Evolutionary conservation across 2,888 invertebrate genomes (phyloP).

Genomic region (Podotricha telesiphe): DNA sequence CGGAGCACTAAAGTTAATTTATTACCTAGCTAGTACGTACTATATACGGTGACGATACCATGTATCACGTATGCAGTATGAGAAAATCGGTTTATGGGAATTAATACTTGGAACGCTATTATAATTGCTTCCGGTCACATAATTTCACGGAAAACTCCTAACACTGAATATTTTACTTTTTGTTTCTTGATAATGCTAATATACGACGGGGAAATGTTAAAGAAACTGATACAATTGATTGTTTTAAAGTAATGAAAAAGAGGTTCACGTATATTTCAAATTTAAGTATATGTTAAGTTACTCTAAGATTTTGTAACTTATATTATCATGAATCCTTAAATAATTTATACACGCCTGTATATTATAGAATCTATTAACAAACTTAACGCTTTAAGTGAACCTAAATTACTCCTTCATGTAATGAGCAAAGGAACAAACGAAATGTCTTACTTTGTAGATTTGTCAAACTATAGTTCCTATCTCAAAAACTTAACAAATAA

Average conservation of each 20-base stretch:
- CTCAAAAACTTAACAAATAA: too few relatives aligned
- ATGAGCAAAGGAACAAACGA: too few relatives aligned
- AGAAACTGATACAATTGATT: not conserved
- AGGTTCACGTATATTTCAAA: not conserved
- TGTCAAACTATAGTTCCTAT: too few relatives aligned
- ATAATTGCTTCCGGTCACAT: constrained; percentile 76
- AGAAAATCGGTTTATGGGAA: constrained; percentile 69
- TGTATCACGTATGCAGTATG: constrained; percentile 66
- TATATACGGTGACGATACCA: constrained; percentile 53
- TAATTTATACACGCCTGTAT: not conserved
- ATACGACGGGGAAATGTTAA: not conserved
- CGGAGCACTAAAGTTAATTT: constrained; percentile 64
- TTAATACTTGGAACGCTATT: constrained; percentile 66
- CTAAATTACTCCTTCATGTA: not conserved
- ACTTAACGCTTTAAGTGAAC: not conserved
- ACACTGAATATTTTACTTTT: constrained; percentile 23
- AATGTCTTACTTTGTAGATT: too few relatives aligned
- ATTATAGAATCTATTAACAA: not conserved
- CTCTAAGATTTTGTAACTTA: not conserved
- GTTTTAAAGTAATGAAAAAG: not conserved
- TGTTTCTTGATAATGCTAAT: not conserved
- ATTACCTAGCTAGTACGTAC: constrained; percentile 49
- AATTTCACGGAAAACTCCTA: constrained; percentile 54
- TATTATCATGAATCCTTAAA: not conserved
- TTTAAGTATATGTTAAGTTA: not conserved